A percentile compares a stretch with the other conserved stretches of the same genome.
These are phyloP conservation scores for Silurus lanzhouensis DNA, from an alignment of 2,797 vertebrate genomes.

Conservation along the genomic window DNA sequence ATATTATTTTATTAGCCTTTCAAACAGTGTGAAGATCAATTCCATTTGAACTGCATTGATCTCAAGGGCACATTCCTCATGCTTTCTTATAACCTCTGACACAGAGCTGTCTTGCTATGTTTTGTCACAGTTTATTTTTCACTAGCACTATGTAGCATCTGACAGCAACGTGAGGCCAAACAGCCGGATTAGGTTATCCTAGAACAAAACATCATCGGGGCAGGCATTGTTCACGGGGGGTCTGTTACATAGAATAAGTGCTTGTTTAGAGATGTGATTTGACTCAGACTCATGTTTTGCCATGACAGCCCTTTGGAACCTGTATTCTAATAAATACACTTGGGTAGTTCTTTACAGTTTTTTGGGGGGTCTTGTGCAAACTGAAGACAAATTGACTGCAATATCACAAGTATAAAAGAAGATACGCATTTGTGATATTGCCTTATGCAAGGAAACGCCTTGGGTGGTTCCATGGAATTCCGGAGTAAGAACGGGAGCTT, in stretches of 20 bases:
- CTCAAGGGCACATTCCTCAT: slow-evolving; percentile 15
- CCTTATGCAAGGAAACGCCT: background rate
- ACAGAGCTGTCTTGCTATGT: slow-evolving; percentile 1
- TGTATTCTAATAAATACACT: background rate
- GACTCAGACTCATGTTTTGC: background rate
- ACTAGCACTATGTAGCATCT: slow-evolving; percentile 11
- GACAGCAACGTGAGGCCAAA: slow-evolving; percentile 28
- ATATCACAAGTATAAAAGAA: background rate
- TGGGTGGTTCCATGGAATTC: background rate
- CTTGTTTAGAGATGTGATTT: background rate
- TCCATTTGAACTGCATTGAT: background rate
- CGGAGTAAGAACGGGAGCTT: too few relatives aligned
- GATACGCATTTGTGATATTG: background rate
- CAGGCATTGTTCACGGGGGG: background rate
- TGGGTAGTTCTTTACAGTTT: background rate
- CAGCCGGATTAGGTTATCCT: background rate
- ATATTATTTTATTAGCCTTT: background rate
- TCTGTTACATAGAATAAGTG: slow-evolving; percentile 15
- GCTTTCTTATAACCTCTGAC: slow-evolving; percentile 35
- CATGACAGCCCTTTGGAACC: background rate
- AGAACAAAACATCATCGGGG: background rate
- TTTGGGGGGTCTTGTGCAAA: background rate
- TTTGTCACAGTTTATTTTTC: slow-evolving; percentile 38
- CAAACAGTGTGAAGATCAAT: background rate
- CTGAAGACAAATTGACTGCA: background rate